Percentiles rank a stretch among this genome's conserved stretches.
These are phyloP conservation scores for Argyresthia goedartella DNA, from an alignment of 2,888 invertebrate genomes.

Conservation along the genomic window DNA sequence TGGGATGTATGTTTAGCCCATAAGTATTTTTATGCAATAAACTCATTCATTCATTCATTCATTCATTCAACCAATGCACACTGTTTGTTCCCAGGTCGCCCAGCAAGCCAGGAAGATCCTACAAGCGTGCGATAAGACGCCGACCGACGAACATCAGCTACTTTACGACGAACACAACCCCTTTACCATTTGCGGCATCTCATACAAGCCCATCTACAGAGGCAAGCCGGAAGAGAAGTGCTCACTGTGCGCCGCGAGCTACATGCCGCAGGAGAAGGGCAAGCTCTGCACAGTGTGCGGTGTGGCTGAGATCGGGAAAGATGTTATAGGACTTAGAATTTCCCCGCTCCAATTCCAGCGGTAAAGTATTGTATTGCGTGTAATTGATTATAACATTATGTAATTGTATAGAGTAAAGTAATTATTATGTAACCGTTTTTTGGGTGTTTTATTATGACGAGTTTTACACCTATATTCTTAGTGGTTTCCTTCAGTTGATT, in stretches of 20 bases:
- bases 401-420: not conserved
- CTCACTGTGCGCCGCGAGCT: conserved; percentile 90
- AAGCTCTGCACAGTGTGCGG: conserved; percentile 87
- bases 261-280: conserved; percentile 89
- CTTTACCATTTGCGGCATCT: conserved; percentile 92
- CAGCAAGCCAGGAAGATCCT: conserved; percentile 94
- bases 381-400: not conserved
- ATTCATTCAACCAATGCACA: too few species aligned
- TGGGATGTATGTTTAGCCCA: too few species aligned
- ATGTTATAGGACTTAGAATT: conserved; percentile 88
- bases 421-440: not conserved
- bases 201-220: conserved; percentile 94
- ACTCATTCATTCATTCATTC: too few species aligned
- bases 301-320: conserved; percentile 93
- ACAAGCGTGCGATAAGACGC: conserved; percentile 93
- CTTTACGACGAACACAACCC: conserved; percentile 98
- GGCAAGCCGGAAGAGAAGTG: conserved; percentile 96
- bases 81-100: conserved; percentile 65
- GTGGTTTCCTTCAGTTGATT: too few species aligned
- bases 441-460: too few species aligned
- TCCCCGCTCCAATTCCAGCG: conserved; percentile 70
- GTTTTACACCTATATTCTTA: too few species aligned
- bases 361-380: conserved; percentile 21
- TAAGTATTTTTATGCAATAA: too few species aligned
- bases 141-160: conserved; percentile 88